A percentile compares a stretch with the other conserved stretches of the same genome.
Evolutionary conservation across 2,113 vertebrate species (phyloP).

Genomic region (Cranoglanis bouderius): DNA sequence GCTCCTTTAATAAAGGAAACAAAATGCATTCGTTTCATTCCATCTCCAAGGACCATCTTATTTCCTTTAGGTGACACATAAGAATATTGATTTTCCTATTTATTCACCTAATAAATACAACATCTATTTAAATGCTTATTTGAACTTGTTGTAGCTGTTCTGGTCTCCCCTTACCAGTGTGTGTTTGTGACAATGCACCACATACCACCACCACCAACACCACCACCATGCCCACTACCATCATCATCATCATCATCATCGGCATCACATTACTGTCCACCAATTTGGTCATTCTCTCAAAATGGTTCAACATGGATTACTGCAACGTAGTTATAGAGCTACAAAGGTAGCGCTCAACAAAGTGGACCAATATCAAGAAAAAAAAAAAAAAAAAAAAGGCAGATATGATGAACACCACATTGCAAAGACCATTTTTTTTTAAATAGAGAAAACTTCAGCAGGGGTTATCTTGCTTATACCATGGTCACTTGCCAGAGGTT

Average conservation of each 20-base stretch:
- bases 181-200: background rate
- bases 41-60: slow-evolving; percentile 19
- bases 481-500: background rate
- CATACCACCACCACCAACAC: background rate
- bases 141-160: background rate
- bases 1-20: slow-evolving; percentile 44
- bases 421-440: background rate
- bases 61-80: slow-evolving; percentile 29
- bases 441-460: background rate
- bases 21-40: slow-evolving; percentile 36
- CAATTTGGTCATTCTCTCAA: background rate
- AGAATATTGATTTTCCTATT: slow-evolving; percentile 16
- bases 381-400: background rate
- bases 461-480: background rate
- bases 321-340: background rate
- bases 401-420: background rate
- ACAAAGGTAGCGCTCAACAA: background rate
- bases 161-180: background rate
- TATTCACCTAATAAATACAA: background rate
- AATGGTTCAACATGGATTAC: background rate
- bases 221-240: background rate
- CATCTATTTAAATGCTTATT: background rate
- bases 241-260: background rate
- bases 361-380: background rate
- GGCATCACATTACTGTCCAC: background rate